These are phyloP conservation scores for Cynopterus brachyotis DNA, from an alignment of 2,113 vertebrate species.

Conservation along the genomic window DNA sequence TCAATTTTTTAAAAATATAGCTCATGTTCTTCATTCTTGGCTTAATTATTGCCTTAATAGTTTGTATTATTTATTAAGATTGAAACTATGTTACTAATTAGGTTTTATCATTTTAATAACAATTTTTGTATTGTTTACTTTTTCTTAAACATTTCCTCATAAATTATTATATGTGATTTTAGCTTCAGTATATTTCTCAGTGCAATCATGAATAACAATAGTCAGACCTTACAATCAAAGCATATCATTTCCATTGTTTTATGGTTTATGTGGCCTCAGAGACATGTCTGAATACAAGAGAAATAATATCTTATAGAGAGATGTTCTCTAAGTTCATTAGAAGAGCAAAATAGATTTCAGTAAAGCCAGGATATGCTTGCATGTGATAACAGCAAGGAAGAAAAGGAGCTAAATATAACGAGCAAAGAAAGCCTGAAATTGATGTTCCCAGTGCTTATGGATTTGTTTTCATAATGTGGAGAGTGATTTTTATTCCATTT, in stretches of 20 bases:
- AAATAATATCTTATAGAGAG: conserved; percentile 72
- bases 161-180: conserved; percentile 16
- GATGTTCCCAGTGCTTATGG: conserved; percentile 79
- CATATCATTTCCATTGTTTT: conserved; percentile 58
- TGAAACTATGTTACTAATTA: conserved; percentile 65
- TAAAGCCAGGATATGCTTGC: conserved; percentile 63
- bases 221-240: conserved; percentile 64
- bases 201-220: conserved; percentile 66
- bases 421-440: conserved; percentile 80
- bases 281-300: conserved; percentile 51
- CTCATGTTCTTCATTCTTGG: conserved; percentile 12
- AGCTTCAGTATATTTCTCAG: conserved; percentile 59
- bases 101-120: conserved; percentile 51
- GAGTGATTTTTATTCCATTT: conserved; percentile 82
- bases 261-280: conserved; percentile 68
- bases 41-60: conserved; percentile 70
- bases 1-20: conserved; percentile 30
- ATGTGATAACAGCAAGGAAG: conserved; percentile 72
- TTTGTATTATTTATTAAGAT: conserved; percentile 74
- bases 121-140: conserved; percentile 68
- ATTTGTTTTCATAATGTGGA: conserved; percentile 84
- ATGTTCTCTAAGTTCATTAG: conserved; percentile 80
- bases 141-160: conserved; percentile 53
- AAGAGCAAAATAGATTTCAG: conserved; percentile 79
- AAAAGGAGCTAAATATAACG: conserved; percentile 76